Percentiles rank a stretch among this genome's conserved stretches.
Evolutionary conservation across 2,888 invertebrate species (phyloP).

Genomic region (Lobophora halterata): DNA sequence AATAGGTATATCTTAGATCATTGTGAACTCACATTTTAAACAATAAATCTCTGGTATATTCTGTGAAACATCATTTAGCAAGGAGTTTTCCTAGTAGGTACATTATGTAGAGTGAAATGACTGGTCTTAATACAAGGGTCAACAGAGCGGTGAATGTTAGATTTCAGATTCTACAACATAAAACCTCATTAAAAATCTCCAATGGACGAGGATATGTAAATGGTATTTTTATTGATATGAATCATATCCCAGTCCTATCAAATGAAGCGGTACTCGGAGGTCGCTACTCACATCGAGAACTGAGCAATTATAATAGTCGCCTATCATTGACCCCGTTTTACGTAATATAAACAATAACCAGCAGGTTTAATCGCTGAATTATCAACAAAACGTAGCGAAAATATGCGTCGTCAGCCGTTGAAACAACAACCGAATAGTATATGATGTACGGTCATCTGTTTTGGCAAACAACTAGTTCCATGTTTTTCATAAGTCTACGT

Average conservation of each 20-base stretch:
- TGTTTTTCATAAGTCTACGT: conserved; percentile 34
- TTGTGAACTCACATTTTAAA: too few species aligned
- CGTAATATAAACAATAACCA: conserved; percentile 22
- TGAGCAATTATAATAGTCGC: conserved; percentile 37
- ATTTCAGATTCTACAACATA: too few species aligned
- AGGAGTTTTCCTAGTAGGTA: too few species aligned
- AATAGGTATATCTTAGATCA: too few species aligned
- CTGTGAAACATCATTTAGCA: too few species aligned
- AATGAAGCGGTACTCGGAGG: conserved; percentile 19
- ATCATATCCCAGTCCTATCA: conserved; percentile 15
- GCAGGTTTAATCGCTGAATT: conserved; percentile 16
- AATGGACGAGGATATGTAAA: too few species aligned
- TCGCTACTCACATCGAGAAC: conserved; percentile 14
- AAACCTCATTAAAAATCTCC: neutral
- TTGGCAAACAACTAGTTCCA: conserved; percentile 34
- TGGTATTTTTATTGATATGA: conserved; percentile 19
- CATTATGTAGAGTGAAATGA: too few species aligned
- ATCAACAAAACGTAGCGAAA: conserved; percentile 29
- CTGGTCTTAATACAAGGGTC: too few species aligned
- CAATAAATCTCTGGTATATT: too few species aligned
- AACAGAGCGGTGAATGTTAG: too few species aligned
- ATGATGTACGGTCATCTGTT: conserved; percentile 60
- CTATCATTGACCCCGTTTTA: conserved; percentile 48
- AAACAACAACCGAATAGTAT: conserved; percentile 51
- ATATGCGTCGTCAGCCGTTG: conserved; percentile 42